phyloP scores from a whole-genome alignment of 2,113 vertebrate genomes.

The Eupsittula cactorum region DNA sequence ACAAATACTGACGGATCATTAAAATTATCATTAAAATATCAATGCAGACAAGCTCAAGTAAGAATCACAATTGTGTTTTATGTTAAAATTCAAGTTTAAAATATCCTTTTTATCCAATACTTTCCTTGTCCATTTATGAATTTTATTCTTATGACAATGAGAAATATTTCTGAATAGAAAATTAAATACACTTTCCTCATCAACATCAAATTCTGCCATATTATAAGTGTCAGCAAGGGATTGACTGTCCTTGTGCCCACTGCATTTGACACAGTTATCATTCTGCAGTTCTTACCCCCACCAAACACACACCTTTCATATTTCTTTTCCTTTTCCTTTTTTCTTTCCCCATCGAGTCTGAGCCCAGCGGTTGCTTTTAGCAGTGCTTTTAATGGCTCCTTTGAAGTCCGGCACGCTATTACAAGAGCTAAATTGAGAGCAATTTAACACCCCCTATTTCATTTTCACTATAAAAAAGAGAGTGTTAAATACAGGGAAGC shows the following conservation, averaged over 20 bases:
- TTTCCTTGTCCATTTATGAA: neutral
- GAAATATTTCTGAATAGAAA: neutral
- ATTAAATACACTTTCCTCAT: neutral
- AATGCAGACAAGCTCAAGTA: neutral
- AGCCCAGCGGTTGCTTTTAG: neutral
- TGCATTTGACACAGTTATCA: neutral
- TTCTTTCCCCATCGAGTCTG: neutral
- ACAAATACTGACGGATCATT: neutral
- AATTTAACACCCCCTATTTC: neutral
- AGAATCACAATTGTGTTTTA: neutral
- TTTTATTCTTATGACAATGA: neutral
- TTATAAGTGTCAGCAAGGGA: neutral
- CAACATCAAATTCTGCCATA: neutral
- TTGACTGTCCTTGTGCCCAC: neutral
- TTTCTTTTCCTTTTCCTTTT: neutral
- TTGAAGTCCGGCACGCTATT: conserved; percentile 13
- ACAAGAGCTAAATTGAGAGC: neutral
- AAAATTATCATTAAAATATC: neutral
- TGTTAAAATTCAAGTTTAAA: neutral
- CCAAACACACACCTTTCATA: neutral
- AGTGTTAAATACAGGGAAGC: neutral
- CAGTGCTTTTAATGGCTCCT: neutral
- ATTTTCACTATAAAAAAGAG: neutral
- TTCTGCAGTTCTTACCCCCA: neutral
- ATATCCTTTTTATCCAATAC: neutral